Evolutionary conservation across 35 echinoderm and acorn worm genomes (phyloP), one percentile per base, ranked within the genome.

Genomic region (Acanthaster planci): DNA sequence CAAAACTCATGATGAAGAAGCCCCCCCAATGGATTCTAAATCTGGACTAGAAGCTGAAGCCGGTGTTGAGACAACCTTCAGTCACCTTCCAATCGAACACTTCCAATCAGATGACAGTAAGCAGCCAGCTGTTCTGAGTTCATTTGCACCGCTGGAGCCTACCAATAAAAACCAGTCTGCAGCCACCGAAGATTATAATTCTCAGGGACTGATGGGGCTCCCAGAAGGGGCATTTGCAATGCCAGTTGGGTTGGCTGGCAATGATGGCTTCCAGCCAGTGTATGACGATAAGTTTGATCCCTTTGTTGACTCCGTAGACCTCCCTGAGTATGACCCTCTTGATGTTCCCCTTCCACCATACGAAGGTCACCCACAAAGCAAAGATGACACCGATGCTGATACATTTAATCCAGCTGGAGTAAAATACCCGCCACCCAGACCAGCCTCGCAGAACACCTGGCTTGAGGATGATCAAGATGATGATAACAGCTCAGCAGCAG

Each of bases 261-360:
- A 47, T 47, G 42, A 47, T 6, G 42, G 42, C 42, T 47, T 47
- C 42, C 42, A 47, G 42, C 42, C 42, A 47, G 42, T 12, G 4
- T 6, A 12, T 12, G 42, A 12, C 4, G 42, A 47, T 47, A 0
- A 30, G 26, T 72, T 72, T 29, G 23, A 72, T 72, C 64, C 64
- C 34, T 72, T 72, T 72, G 64, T 72, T 26, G 29, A 72, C 7
- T 26, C 64, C 26, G 9, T 72, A 34, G 64, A 31, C 64, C 64
- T 79, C 37, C 77, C 17, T 37, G 77, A 40, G 15, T 38, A 42
- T 42, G 22, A 79, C 39, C 42, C 77, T 23, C 38, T 51, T 79
- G 77, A 51, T 50, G 77, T 79, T 39, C 77, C 77, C 12, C 37
- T 79, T 21, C 37, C 37, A 38, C 31, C 77, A 9, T 72, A 72